Evolutionary conservation across 2,113 vertebrate species (phyloP), one percentile per base, ranked within the genome.

Genomic region (Nycticebus coucang): DNA sequence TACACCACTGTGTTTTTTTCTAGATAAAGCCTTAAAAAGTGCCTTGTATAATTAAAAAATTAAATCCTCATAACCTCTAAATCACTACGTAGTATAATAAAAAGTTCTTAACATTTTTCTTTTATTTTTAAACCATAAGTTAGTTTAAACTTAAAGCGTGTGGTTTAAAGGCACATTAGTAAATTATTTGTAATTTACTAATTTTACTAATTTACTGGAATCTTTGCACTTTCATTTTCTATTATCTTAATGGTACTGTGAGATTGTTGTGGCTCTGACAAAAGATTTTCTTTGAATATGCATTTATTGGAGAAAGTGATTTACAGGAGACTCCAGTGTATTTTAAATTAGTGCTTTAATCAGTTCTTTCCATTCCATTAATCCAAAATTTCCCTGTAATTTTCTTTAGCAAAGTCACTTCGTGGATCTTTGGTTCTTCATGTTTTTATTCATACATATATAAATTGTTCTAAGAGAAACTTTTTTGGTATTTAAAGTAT

Each of bases 391-490:
- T 89, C 57, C 69, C 92, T 84, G 78, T 91, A 92, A 92, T 93
- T 96, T 97, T 90, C 84, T 91, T 96, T 95, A 96, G 86, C 83
- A 88, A 89, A 91, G 84, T 95, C 82, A 98, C 82, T 96, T 95
- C 95, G 92, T 94, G 37, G 71, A 33, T 41, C 71, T 26, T 74
- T 74, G 35, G 22, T 93, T 97, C n/a, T 95, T 60, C 74, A 37
- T 92, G 45, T 94, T 96, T 92, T 21, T 93, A 96, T 95, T 92
- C 96, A 79, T 79, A 96, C 71, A n/a, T 89, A 86, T 75, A 96
- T 12, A 79, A 87, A 74, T 80, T 79, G 50, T 94, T 96, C 50
- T 95, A 95, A 91, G 64, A 93, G 93, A 97, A 96, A 82, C 91
- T 87, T 66, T 95, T 89, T 96, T 95, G 77, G 68, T 96, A 87